Conservation (phyloP, 2,113 vertebrate species). For the Rhinolophus sinicus region DNA sequence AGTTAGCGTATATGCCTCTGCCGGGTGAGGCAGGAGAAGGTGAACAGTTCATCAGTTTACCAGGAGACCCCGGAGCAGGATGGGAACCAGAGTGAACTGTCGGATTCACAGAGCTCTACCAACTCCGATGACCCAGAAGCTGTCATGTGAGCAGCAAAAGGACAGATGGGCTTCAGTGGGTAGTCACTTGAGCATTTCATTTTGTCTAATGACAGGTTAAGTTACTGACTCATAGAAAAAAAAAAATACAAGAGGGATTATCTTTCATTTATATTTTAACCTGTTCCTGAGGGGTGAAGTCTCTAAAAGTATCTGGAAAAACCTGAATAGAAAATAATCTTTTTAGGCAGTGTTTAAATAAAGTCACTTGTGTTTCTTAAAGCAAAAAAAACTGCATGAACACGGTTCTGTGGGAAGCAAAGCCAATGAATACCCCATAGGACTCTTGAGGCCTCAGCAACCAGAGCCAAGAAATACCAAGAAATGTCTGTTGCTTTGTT, state of each 20-base stretch:
- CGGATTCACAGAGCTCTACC: background rate
- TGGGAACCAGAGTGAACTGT: background rate
- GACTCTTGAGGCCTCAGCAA: background rate
- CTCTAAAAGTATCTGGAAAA: conserved; percentile 8
- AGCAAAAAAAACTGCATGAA: background rate
- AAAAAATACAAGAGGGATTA: background rate
- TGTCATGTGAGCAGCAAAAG: background rate
- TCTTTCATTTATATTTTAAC: conserved; percentile 40
- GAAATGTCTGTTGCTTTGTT: background rate
- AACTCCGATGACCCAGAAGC: background rate
- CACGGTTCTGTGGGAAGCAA: background rate
- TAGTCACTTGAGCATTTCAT: background rate
- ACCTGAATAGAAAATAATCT: background rate
- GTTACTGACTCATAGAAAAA: background rate
- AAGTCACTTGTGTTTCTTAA: background rate
- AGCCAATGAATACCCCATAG: background rate
- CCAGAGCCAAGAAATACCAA: background rate
- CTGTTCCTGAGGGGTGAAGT: background rate
- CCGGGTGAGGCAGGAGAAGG: background rate
- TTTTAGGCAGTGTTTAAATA: background rate
- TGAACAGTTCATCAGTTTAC: too few species aligned
- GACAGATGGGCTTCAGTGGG: background rate
- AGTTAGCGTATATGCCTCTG: background rate
- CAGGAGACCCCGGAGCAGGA: too few species aligned
- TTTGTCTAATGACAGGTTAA: background rate